Evolutionary conservation across 1,140 invertebrate genomes (phyloP), one percentile per base, ranked within the genome.

Genomic region (Helicoverpa zea): DNA sequence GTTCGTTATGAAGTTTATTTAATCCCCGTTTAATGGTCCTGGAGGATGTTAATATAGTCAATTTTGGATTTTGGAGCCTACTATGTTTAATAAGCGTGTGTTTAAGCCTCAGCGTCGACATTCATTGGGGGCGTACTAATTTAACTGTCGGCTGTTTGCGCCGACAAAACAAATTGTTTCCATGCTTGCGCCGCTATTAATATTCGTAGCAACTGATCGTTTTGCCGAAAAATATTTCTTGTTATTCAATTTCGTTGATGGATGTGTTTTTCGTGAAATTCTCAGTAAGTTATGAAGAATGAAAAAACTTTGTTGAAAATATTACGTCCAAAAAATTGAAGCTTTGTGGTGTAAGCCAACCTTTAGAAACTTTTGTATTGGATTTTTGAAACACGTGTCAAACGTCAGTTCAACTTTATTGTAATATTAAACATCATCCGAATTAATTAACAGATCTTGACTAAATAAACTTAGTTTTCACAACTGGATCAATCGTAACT

Each of bases 101-200:
- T 83, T 79, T 61, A 73, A 79, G 75, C 78, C 43, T 30, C 14
- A 4, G 56, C 72, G 72, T 68, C 76, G 83, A 86, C 87, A 90
- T 87, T 91, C 87, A 85, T 89, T 89, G 86, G 83, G 78, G 80
- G 59, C 68, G 81, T 59, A 83, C 87, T 89, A 88, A 91, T 90
- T 89, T 90, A 86, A 87, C 87, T 88, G 88, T 89, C 87, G 87
- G 78, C 70, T 80, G 85, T 86, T 86, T 84, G 83, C 76, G 80
- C 59, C 64, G 78, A 43, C 30, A 30, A 84, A 86, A 76, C 76
- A 86, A 81, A 88, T 89, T 81, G 82, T 84, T 74, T 76, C 79
- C 80, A 87, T 70, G 72, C 11, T 59, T 49, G 30, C 43, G n/a
- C n/a, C 51, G 30, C 58, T 78, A 72, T 64, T 78, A 64, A 66